Conservation (phyloP, 2,797 vertebrate species). For the Periparus ater region DNA sequence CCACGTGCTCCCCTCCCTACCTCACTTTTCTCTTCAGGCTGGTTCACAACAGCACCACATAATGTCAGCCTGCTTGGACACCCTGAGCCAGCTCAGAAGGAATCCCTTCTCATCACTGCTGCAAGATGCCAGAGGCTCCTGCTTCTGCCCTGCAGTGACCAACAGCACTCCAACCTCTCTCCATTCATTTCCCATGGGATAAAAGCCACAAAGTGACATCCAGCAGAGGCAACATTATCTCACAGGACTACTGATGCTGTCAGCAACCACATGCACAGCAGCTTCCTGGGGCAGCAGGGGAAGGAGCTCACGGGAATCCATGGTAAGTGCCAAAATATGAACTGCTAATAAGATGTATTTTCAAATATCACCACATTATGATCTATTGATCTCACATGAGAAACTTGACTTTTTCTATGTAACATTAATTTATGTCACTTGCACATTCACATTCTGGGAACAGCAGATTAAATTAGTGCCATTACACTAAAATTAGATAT, state of each 20-base stretch:
- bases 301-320: not conserved
- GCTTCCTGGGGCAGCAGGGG: not conserved
- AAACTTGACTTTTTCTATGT: conserved; percentile 19
- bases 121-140: not conserved
- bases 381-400: conserved; percentile 23
- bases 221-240: not conserved
- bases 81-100: not conserved
- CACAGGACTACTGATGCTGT: not conserved
- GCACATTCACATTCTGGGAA: not conserved
- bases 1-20: not conserved
- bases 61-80: not conserved
- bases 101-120: not conserved
- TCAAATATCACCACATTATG: conserved; percentile 16
- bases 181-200: not conserved
- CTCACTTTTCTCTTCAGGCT: not conserved
- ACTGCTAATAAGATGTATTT: conserved; percentile 56
- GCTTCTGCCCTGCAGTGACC: not conserved
- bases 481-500: not conserved
- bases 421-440: conserved; percentile 18
- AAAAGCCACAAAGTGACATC: not conserved
- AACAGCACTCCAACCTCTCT: not conserved
- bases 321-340: conserved; percentile 32
- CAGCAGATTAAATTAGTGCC: not conserved
- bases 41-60: not conserved
- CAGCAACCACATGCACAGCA: not conserved